Conservation (phyloP, 2,113 vertebrate genomes). For the Chaetodon trifascialis region DNA sequence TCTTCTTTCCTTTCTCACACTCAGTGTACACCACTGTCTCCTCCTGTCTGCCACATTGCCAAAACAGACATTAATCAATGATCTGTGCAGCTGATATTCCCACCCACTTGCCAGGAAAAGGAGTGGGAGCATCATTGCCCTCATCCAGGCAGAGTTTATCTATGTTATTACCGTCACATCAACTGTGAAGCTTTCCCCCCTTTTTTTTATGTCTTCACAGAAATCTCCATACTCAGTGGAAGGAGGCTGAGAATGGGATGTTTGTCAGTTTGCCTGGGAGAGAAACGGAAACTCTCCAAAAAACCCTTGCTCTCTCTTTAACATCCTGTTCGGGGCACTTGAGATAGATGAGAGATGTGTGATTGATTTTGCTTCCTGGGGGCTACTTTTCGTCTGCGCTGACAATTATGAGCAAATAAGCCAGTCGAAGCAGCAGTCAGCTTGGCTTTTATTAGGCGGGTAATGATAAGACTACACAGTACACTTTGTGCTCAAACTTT, state of each 20-base stretch:
- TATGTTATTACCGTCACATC: constrained; percentile 57
- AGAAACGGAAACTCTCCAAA: constrained; percentile 32
- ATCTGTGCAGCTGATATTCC: constrained; percentile 58
- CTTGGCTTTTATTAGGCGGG: constrained; percentile 50
- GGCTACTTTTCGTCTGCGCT: constrained; percentile 50
- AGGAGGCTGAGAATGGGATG: constrained; percentile 42
- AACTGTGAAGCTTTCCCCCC: constrained; percentile 31
- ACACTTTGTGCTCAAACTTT: constrained; percentile 59
- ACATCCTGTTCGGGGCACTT: constrained; percentile 57
- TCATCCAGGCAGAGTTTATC: constrained; percentile 65
- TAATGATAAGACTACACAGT: constrained; percentile 56
- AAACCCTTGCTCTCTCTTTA: constrained; percentile 16
- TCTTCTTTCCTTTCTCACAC: neutral
- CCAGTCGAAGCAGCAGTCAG: constrained; percentile 34
- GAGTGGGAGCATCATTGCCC: constrained; percentile 13
- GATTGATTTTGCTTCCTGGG: constrained; percentile 70
- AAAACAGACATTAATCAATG: constrained; percentile 67
- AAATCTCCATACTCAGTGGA: constrained; percentile 47
- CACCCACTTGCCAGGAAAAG: constrained; percentile 40
- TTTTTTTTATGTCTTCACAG: constrained; percentile 33
- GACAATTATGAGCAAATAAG: constrained; percentile 70
- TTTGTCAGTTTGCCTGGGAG: constrained; percentile 62
- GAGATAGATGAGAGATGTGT: constrained; percentile 56
- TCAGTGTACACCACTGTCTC: neutral
- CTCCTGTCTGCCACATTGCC: constrained; percentile 12